A percentile compares a stretch with the other conserved stretches of the same genome.
phyloP scores from a whole-genome alignment of 1,140 invertebrate genomes.

The Pogonognathellus flavescens region DNA sequence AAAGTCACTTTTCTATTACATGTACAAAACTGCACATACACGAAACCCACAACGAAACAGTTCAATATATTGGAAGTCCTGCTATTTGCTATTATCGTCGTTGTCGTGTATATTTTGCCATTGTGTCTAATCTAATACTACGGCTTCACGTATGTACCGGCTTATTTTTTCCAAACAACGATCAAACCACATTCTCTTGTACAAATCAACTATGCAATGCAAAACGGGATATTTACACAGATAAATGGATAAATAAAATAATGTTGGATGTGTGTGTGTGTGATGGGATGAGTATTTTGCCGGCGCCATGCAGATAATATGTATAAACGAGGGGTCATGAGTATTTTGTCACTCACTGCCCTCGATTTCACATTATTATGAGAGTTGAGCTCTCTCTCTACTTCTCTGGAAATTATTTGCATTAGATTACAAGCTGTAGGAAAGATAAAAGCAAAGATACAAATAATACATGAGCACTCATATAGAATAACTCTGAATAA shows the following conservation, averaged over 20 bases:
- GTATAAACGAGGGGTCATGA: constrained; percentile 17
- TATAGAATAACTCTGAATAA: background rate
- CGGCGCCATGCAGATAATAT: constrained; percentile 40
- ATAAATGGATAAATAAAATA: constrained; percentile 40
- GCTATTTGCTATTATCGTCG: too few relatives aligned
- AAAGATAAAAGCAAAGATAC: too few relatives aligned
- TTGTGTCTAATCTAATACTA: background rate
- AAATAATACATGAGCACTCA: too few relatives aligned
- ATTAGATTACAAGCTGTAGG: background rate
- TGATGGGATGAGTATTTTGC: constrained; percentile 28
- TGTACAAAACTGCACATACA: too few relatives aligned
- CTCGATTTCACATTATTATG: constrained; percentile 43
- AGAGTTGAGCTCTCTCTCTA: constrained; percentile 19
- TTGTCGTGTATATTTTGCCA: background rate
- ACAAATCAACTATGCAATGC: constrained; percentile 12
- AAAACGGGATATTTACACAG: constrained; percentile 48
- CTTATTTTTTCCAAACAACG: constrained; percentile 28
- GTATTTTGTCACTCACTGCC: constrained; percentile 49
- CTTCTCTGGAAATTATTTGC: constrained; percentile 36
- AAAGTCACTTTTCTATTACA: too few relatives aligned
- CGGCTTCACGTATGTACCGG: constrained; percentile 20
- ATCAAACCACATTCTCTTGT: background rate
- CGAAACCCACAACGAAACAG: too few relatives aligned
- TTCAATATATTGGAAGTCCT: too few relatives aligned
- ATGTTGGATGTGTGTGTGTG: background rate